Evolutionary conservation across 1,140 invertebrate species (phyloP), one percentile per base, ranked within the genome.

Genomic region (Babylonia areolata): DNA sequence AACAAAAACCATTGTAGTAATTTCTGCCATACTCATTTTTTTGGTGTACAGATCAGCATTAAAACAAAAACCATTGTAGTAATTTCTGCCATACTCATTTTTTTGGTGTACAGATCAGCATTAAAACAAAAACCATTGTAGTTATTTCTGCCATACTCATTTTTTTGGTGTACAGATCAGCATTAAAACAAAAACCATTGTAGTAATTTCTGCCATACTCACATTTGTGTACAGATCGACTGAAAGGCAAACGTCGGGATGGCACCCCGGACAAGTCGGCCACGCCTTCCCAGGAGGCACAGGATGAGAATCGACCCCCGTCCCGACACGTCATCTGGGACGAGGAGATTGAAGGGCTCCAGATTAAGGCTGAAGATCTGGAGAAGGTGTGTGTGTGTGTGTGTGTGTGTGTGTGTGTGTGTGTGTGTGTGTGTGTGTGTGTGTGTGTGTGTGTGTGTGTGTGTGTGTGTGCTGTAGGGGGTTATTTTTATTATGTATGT

Each of bases 231-330:
- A 5, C 69, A 86, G 85, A 86, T 83, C 85, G 85, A 1, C 35
- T 84, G 85, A 82, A 58, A 40, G 79, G 91, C 58, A 92, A 90
- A 42, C 92, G 91, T 54, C 86, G 90, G 64, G 91, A 91, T 85
- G 93, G 92, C 11, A 93, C 92, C 3, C 93, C 93, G 39, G 93
- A 94, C 58, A 94, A 94, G 79, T 91, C 92, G 1, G 87, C 89
- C 23, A 94, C 93, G 15, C 92, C 91, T 2, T 91, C 91, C 37
- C 92, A 93, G 75, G 92, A 93, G 54, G 88, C 88, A 23, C 73
- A 81, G 23, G 91, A 92, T 54, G 92, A 93, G 28, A 85, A 87
- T 5, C 82, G 81, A 37, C 80, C 86, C 20, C 88, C 89, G 15
- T 86, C 89, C 9, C 84, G 89, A n/a, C 91, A 93, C 84, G 89